Base-by-base conservation (phyloP, 1,140 invertebrate genomes). In the Zophobas morio region DNA sequence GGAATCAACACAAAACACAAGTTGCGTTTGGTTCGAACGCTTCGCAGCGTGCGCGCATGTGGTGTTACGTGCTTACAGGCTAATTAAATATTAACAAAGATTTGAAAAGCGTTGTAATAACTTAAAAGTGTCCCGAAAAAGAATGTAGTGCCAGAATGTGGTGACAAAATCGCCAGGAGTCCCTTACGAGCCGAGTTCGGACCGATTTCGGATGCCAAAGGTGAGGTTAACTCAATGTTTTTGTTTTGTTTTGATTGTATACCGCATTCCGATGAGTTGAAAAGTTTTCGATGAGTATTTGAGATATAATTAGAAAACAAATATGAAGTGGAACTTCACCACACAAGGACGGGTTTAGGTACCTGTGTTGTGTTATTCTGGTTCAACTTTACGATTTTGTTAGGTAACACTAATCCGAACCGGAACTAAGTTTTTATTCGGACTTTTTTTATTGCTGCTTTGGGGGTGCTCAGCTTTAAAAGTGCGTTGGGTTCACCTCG, bases 161-260 rank as follows among this genome's bases (percentile, higher is more conserved):
- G 34, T 37, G 33, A 51, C 34, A 6, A 53, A 53, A 73, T 34
- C 35, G 6, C 56, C 39, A 8, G 8, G 6, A 72, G 5, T 66
- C 39, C 39, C 20, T 20, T 20, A 33, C 60, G 37, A 66, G 42
- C 6, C 32, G n/a, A 20, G 20, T 20, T 20, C 20, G 33, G 2
- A 72, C 46, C 46, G 47, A 34, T n/a, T 72, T 51, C 33, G 4
- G 40, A 49, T 8, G 20, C 6, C 33, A 36, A 35, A 72, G 70
- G 70, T 72, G 46, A 72, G 70, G 70, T 72, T 72, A 72, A 53
- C 70, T 53, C 46, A 72, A 72, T 72, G 70, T 66, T 72, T 72
- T 72, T 72, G 70, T 72, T 72, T 72, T 72, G 70, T 72, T 72
- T 72, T 72, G 70, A 72, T 72, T 51, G 70, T 51, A 36, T 72